Conservation (phyloP, 2,888 invertebrate species). For the Cremastinae sp. region DNA sequence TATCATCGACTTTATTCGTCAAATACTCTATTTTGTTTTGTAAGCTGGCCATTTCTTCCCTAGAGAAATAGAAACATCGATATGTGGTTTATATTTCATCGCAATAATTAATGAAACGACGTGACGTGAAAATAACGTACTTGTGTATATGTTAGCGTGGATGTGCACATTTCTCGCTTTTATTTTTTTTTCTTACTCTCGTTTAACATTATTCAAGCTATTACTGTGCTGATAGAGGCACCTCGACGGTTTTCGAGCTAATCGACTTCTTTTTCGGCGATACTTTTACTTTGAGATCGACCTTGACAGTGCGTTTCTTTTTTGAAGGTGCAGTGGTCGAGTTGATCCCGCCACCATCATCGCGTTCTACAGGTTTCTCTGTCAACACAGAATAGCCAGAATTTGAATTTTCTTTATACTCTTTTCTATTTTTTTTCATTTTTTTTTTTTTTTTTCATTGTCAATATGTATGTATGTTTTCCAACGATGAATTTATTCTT, state of each 20-base stretch:
- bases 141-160: slow-evolving; percentile 32
- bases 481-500: too few relatives aligned
- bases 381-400: slow-evolving; percentile 76
- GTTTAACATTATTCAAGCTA: slow-evolving; percentile 63
- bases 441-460: not conserved
- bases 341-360: slow-evolving; percentile 64
- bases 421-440: not conserved
- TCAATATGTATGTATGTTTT: too few relatives aligned
- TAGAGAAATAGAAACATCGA: slow-evolving; percentile 74
- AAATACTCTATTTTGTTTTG: slow-evolving; percentile 89
- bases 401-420: slow-evolving; percentile 40
- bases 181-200: slow-evolving; percentile 66
- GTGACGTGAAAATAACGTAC: slow-evolving; percentile 43
- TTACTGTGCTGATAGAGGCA: slow-evolving; percentile 77
- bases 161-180: slow-evolving; percentile 24
- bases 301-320: slow-evolving; percentile 78
- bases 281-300: slow-evolving; percentile 79
- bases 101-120: not conserved
- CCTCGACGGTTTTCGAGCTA: slow-evolving; percentile 71
- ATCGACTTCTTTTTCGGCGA: slow-evolving; percentile 77
- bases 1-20: slow-evolving; percentile 79
- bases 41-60: slow-evolving; percentile 90
- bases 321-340: slow-evolving; percentile 72
- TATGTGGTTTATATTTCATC: slow-evolving; percentile 10
- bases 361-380: slow-evolving; percentile 74